A percentile compares a stretch with the other conserved stretches of the same genome.
Evolutionary conservation across 2,113 vertebrate genomes (phyloP).

Genomic region (Oreotrochilus melanogaster): DNA sequence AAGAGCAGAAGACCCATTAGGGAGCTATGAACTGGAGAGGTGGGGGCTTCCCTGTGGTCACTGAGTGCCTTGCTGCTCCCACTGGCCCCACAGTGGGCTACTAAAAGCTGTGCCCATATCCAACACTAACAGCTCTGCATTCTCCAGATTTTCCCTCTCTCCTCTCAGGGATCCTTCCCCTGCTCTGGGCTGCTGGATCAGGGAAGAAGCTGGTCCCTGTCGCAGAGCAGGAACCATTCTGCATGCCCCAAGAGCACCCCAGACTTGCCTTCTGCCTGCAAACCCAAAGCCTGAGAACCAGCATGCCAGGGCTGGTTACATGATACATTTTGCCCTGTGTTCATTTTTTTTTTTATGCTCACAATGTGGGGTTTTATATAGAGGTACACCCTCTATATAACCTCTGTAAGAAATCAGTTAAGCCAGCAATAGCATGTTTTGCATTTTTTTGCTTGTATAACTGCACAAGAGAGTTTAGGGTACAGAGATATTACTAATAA

Average conservation of each 20-base stretch:
- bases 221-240: neutral
- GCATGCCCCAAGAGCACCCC: neutral
- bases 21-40: neutral
- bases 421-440: neutral
- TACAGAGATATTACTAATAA: slow-evolving; percentile 26
- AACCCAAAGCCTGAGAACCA: neutral
- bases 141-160: neutral
- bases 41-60: neutral
- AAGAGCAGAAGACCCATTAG: neutral
- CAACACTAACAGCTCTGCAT: neutral
- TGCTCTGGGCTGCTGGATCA: neutral
- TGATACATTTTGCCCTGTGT: neutral
- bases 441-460: neutral
- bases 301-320: neutral
- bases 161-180: neutral
- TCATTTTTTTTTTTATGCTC: neutral
- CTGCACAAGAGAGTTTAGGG: neutral
- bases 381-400: neutral
- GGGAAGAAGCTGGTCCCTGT: neutral
- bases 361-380: neutral
- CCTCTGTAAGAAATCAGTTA: neutral
- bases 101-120: neutral
- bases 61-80: neutral
- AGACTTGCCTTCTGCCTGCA: neutral
- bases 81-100: neutral